These are phyloP conservation scores for Cyphomyrus plagiostoma DNA, from an alignment of 2,113 vertebrate species.

Conservation along the genomic window DNA sequence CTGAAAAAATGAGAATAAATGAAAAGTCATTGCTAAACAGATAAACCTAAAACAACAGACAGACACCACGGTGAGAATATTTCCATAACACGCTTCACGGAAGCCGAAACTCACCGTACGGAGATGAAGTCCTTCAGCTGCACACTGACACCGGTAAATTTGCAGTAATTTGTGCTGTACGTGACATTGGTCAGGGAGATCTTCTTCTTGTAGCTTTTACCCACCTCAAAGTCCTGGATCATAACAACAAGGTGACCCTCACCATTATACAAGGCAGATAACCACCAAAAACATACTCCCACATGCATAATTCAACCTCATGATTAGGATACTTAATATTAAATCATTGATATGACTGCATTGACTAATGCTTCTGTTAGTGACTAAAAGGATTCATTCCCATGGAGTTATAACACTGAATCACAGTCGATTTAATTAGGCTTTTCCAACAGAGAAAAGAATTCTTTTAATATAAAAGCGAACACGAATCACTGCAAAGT, in stretches of 20 bases:
- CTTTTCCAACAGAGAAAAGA: not conserved
- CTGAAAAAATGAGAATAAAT: not conserved
- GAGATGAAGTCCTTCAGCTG: slow-evolving; percentile 68
- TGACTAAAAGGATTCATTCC: not conserved
- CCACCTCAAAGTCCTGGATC: slow-evolving; percentile 82
- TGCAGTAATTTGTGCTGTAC: slow-evolving; percentile 70
- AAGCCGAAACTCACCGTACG: slow-evolving; percentile 62
- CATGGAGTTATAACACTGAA: not conserved
- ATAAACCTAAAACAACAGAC: not conserved
- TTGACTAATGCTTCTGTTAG: not conserved
- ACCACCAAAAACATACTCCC: not conserved
- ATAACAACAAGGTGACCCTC: not conserved
- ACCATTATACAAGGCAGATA: not conserved
- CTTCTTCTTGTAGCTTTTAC: slow-evolving; percentile 79
- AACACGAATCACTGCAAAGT: not conserved
- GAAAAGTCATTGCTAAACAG: not conserved
- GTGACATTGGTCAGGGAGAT: slow-evolving; percentile 72
- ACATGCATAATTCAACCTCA: not conserved
- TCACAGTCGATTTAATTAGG: not conserved
- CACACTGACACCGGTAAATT: slow-evolving; percentile 64
- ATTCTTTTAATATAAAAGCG: not conserved
- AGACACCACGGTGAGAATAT: slow-evolving; percentile 15
- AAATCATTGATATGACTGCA: not conserved
- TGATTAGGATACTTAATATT: not conserved
- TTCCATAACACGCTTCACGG: slow-evolving; percentile 8